A percentile compares a stretch with the other conserved stretches of the same genome.
Conservation (phyloP, 1,140 invertebrate species). For the Elymnias hypermnestra region DNA sequence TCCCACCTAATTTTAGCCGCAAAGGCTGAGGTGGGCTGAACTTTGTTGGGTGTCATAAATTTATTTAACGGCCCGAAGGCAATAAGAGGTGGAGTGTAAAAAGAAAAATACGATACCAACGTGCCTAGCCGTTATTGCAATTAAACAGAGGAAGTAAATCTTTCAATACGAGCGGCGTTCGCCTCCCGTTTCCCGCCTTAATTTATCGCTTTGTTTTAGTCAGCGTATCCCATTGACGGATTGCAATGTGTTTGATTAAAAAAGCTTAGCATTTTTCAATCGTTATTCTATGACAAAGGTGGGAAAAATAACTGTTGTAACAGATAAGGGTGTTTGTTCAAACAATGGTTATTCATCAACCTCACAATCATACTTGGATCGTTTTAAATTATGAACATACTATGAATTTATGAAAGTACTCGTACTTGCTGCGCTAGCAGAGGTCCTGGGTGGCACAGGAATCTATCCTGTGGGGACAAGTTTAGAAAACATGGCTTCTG, state of each 20-base stretch:
- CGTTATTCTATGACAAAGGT: slow-evolving; percentile 17
- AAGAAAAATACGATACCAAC: slow-evolving; percentile 75
- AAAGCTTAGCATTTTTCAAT: slow-evolving; percentile 51
- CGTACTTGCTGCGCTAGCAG: too few relatives aligned
- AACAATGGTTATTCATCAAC: not conserved
- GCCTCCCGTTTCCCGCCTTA: slow-evolving; percentile 64
- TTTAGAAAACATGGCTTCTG: too few relatives aligned
- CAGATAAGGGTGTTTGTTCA: too few relatives aligned
- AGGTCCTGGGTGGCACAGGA: too few relatives aligned
- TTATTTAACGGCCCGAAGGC: slow-evolving; percentile 74
- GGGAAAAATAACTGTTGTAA: not conserved
- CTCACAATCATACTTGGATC: not conserved
- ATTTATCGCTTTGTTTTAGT: slow-evolving; percentile 75
- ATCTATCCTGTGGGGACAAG: too few relatives aligned
- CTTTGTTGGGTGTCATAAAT: slow-evolving; percentile 74
- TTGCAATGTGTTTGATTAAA: slow-evolving; percentile 72
- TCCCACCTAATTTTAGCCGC: slow-evolving; percentile 67
- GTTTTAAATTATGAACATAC: too few relatives aligned
- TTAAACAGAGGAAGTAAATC: slow-evolving; percentile 76
- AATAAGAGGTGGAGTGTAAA: slow-evolving; percentile 75
- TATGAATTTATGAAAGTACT: too few relatives aligned
- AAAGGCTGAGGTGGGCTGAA: slow-evolving; percentile 63
- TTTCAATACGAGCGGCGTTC: slow-evolving; percentile 72
- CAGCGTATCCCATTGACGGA: slow-evolving; percentile 69
- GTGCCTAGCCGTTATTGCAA: slow-evolving; percentile 76